Percentiles rank a stretch among this genome's conserved stretches.
phyloP scores from a whole-genome alignment of 2,113 vertebrate species.

The Camelus dromedarius region DNA sequence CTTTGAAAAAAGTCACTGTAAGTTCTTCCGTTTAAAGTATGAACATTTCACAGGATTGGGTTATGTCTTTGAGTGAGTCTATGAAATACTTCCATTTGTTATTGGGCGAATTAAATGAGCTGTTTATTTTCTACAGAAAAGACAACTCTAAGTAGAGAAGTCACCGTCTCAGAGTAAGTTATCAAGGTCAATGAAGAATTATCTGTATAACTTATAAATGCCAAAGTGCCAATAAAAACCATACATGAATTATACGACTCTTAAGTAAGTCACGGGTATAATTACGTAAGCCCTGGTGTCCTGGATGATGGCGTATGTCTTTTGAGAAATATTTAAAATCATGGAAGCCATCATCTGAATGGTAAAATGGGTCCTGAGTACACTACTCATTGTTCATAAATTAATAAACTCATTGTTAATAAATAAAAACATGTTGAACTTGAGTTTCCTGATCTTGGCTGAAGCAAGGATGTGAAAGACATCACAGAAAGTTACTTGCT shows the following conservation, averaged over 20 bases:
- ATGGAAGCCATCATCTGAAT: not conserved
- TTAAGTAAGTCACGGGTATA: not conserved
- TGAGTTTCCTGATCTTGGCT: not conserved
- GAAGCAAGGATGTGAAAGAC: not conserved
- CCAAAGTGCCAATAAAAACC: not conserved
- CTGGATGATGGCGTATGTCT: not conserved
- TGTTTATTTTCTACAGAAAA: not conserved
- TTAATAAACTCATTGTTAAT: not conserved
- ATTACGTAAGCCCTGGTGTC: not conserved
- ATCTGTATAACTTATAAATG: conserved; percentile 23
- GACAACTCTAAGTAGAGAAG: not conserved
- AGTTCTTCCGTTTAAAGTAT: not conserved
- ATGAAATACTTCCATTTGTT: conserved; percentile 6
- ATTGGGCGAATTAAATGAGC: not conserved
- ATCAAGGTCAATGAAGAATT: not conserved
- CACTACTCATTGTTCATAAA: not conserved
- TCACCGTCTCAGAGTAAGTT: not conserved
- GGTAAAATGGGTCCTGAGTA: not conserved
- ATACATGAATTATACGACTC: not conserved
- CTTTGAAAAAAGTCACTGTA: not conserved
- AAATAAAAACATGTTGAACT: not conserved
- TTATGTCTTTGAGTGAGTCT: not conserved
- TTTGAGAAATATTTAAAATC: conserved; percentile 37
- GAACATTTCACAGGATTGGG: not conserved
- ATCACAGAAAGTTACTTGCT: not conserved